Conservation (phyloP, 2,888 invertebrate genomes). For the Tenodera sinensis region DNA sequence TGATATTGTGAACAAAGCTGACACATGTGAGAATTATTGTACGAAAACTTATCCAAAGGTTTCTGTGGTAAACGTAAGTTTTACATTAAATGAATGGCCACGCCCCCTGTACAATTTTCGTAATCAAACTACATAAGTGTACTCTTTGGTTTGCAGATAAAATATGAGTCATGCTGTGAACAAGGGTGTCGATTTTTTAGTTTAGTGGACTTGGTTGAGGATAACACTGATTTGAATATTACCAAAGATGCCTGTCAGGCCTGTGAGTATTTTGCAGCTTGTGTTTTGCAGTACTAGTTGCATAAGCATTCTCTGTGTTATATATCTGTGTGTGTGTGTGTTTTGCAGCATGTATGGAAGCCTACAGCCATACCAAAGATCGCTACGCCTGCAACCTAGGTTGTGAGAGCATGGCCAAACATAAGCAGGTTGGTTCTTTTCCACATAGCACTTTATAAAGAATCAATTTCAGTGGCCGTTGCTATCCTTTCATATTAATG, state of each 20-base stretch:
- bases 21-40: conserved; percentile 30
- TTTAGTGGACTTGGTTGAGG: conserved; percentile 27
- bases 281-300: no score
- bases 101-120: background rate
- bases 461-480: no score
- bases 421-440: conserved; percentile 9
- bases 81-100: background rate
- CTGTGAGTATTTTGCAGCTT: conserved; percentile 22
- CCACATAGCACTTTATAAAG: background rate
- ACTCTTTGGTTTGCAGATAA: background rate
- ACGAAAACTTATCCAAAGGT: conserved; percentile 28
- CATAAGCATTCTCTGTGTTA: background rate
- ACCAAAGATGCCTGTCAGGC: conserved; percentile 32
- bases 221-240: conserved; percentile 25
- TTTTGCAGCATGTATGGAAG: conserved; percentile 32
- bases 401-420: conserved; percentile 29
- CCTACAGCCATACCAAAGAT: conserved; percentile 30
- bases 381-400: conserved; percentile 33
- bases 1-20: conserved; percentile 26
- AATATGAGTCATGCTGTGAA: conserved; percentile 25
- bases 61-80: conserved; percentile 19
- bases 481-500: no score
- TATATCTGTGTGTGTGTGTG: background rate
- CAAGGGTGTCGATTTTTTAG: conserved; percentile 32
- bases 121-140: background rate